A percentile compares a stretch with the other conserved stretches of the same genome.
These are phyloP conservation scores for Ptychadena robeensis DNA, from an alignment of 2,797 vertebrate genomes.

Conservation along the genomic window DNA sequence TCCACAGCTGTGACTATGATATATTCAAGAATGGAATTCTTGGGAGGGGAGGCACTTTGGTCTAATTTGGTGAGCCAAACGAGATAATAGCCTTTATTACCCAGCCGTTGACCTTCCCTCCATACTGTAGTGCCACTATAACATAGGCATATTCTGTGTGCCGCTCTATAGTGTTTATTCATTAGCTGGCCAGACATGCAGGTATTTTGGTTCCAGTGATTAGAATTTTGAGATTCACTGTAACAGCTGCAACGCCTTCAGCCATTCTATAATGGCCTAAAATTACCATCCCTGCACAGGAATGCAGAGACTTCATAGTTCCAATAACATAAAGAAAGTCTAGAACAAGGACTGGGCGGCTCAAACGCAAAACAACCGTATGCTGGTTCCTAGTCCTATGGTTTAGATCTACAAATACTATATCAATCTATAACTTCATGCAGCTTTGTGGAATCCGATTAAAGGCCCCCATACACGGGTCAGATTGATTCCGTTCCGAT, in stretches of 20 bases:
- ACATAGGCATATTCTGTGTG: neutral
- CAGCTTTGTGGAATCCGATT: neutral
- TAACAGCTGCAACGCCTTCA: constrained; percentile 59
- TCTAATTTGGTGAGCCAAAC: neutral
- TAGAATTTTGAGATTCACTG: constrained; percentile 42
- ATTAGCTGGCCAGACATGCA: constrained; percentile 48
- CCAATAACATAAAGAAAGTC: constrained; percentile 35
- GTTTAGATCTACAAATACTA: neutral
- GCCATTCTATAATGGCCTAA: constrained; percentile 54
- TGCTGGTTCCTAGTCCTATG: neutral
- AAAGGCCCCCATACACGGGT: too few relatives aligned
- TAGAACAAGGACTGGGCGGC: neutral
- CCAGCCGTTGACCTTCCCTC: neutral
- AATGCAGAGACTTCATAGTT: constrained; percentile 46
- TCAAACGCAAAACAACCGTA: constrained; percentile 3
- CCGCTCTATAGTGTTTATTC: constrained; percentile 10
- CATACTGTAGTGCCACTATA: constrained; percentile 14
- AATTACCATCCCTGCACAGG: constrained; percentile 52
- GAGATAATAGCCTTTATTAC: neutral
- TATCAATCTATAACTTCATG: neutral
- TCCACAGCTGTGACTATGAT: neutral
- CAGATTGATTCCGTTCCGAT: too few relatives aligned
- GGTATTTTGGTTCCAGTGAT: constrained; percentile 32
- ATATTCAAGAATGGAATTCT: neutral
- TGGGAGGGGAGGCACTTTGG: neutral